These are phyloP conservation scores for Pocillopora meandrina DNA, from an alignment of 92 coral and sea anemone genomes.

Conservation along the genomic window DNA sequence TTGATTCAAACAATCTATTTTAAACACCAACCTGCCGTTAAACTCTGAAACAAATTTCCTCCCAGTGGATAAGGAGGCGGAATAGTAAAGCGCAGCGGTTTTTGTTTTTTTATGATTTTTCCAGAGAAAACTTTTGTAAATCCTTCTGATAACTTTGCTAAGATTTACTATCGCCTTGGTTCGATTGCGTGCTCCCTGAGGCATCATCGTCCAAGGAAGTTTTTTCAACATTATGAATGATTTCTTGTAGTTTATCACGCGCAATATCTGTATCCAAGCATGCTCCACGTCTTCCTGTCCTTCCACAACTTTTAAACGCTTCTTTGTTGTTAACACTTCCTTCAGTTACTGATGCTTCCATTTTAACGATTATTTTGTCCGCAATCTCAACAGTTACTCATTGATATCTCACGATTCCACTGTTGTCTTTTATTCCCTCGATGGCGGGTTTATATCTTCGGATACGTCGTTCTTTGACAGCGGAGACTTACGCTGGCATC, in stretches of 20 bases:
- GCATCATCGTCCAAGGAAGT: constrained; percentile 13
- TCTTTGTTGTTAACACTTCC: constrained; percentile 3
- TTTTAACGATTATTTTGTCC: constrained; percentile 3
- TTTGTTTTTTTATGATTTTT: background rate
- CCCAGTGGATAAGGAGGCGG: background rate
- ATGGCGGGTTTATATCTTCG: background rate
- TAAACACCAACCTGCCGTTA: background rate
- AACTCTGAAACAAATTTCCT: background rate
- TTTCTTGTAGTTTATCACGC: constrained; percentile 61
- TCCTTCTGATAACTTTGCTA: background rate
- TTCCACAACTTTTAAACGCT: constrained; percentile 66
- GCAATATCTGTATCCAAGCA: constrained; percentile 57
- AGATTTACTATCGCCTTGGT: background rate
- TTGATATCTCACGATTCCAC: background rate
- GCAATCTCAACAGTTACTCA: background rate
- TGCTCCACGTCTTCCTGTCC: constrained; percentile 79
- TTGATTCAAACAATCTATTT: background rate
- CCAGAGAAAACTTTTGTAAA: background rate
- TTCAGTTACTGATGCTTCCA: constrained; percentile 30
- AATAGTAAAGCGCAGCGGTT: background rate
- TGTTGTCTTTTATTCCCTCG: background rate
- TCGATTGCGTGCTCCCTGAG: constrained; percentile 13
- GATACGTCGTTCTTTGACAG: background rate
- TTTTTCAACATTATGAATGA: constrained; percentile 49
- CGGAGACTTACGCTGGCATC: background rate